Percentiles rank a stretch among this genome's conserved stretches.
Evolutionary conservation across 1,140 invertebrate genomes (phyloP).

Genomic region (Drosophila fuyamai): DNA sequence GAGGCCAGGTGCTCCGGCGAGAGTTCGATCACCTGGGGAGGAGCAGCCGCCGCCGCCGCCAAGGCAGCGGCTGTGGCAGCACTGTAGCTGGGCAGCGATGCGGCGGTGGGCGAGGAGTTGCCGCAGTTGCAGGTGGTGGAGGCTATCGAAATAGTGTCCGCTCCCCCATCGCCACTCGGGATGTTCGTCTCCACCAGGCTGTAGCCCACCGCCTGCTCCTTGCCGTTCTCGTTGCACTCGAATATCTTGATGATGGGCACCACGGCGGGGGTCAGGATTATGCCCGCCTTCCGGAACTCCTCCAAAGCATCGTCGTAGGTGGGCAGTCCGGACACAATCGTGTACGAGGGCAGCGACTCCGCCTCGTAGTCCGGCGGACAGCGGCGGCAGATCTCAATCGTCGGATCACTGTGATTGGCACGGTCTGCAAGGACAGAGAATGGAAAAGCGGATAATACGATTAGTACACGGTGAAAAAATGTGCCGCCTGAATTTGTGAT

Average conservation of each 20-base stretch:
- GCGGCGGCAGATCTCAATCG: conserved; percentile 77
- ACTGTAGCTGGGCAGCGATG: conserved; percentile 64
- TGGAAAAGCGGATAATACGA: no score
- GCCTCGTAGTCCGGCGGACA: conserved; percentile 84
- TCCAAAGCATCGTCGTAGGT: conserved; percentile 88
- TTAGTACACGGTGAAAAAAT: conserved; percentile 1
- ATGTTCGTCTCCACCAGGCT: conserved; percentile 62
- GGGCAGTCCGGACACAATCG: conserved; percentile 87
- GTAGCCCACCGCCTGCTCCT: conserved; percentile 67
- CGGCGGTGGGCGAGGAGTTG: conserved; percentile 45
- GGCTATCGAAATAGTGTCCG: conserved; percentile 61
- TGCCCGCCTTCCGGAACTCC: conserved; percentile 85
- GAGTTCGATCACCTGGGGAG: conserved; percentile 76
- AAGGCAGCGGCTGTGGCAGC: conserved; percentile 55
- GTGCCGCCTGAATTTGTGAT: no score
- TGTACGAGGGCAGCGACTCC: conserved; percentile 87
- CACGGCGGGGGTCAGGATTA: conserved; percentile 69
- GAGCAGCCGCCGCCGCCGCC: conserved; percentile 38
- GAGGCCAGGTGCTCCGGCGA: conserved; percentile 77
- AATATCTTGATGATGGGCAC: conserved; percentile 83
- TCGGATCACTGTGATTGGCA: conserved; percentile 72
- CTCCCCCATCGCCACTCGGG: conserved; percentile 25
- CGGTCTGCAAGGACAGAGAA: conserved; percentile 62
- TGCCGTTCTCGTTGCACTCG: conserved; percentile 51
- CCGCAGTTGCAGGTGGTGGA: conserved; percentile 67